phyloP scores from a whole-genome alignment of 2,888 invertebrate genomes.

The Yponomeuta malinellus region DNA sequence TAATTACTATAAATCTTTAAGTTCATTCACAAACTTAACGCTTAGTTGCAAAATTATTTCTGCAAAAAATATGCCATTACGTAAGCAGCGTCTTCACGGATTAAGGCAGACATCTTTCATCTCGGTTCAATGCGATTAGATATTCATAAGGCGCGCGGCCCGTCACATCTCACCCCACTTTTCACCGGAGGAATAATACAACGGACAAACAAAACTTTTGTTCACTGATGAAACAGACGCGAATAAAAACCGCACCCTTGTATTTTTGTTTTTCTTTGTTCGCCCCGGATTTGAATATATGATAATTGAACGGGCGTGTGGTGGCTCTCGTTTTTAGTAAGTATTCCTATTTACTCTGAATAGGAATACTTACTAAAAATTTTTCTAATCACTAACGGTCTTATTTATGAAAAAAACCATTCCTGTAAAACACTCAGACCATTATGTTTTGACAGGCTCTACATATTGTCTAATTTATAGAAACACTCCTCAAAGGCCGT shows the following conservation, averaged over 20 bases:
- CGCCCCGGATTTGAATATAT: background rate
- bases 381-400: background rate
- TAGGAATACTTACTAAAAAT: background rate
- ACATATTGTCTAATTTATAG: no score
- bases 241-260: constrained; percentile 3
- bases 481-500: no score
- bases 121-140: constrained; percentile 55
- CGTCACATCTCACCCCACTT: constrained; percentile 6
- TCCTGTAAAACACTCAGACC: no score
- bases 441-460: no score
- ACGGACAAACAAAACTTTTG: constrained; percentile 47
- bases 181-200: constrained; percentile 12
- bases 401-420: background rate
- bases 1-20: no score
- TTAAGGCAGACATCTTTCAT: constrained; percentile 61
- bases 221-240: background rate
- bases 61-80: no score
- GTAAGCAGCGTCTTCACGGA: constrained; percentile 48
- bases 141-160: constrained; percentile 51
- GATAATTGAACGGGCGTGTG: background rate
- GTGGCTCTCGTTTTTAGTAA: background rate
- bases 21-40: no score
- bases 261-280: constrained; percentile 2
- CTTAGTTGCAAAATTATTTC: no score
- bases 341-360: background rate